Evolutionary conservation across 64 coral and sea anemone species (phyloP), one percentile per base, ranked within the genome.

Genomic region (Astreopora myriophthalma): DNA sequence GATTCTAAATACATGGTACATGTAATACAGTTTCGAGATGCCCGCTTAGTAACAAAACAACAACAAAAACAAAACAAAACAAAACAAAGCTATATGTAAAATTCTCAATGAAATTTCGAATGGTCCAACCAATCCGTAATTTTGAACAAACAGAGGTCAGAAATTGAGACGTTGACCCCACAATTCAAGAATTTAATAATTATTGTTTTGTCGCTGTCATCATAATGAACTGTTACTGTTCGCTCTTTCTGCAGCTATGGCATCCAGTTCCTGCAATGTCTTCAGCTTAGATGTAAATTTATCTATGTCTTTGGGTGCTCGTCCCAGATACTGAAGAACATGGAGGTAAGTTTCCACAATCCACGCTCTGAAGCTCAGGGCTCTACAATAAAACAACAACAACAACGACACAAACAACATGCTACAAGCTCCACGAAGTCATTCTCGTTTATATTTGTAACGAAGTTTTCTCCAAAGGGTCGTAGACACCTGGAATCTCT

Each of bases 301-400:
- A 9, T 73, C 37, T 29, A 91, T 58, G 20, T 34, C 76, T 39
- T 76, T 46, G 26, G 90, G 90, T 8, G 90, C 90, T 32, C 90
- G 80, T 8, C 90, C 90, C 48, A 92, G 71, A 34, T 92, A 92
- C 71, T 92, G 90, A n/a, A 92, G 73, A 64, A 92, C 13, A n/a
- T 13, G 28, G 11, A 92, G 31, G 80, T 92, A 92, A 0, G 34
- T 71, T 39, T 92, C 90, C 0, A 86, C 80, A 34, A 92, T 65
- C 90, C 90, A 92, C 5, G 90, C 90, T 48, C 82, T 85, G 13
- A 92, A 31, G 28, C 90, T 92, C 33, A 92, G 34, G 33, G 57
- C 57, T 64, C 79, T 83, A 64, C 14, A 33, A 73, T 1, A 73
- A 73, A 73, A 73, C 11, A n/a, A n/a, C n/a, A n/a, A n/a, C n/a